Evolutionary conservation across 2,888 invertebrate species (phyloP), one percentile per base, ranked within the genome.

Genomic region (Apotomis capreana): DNA sequence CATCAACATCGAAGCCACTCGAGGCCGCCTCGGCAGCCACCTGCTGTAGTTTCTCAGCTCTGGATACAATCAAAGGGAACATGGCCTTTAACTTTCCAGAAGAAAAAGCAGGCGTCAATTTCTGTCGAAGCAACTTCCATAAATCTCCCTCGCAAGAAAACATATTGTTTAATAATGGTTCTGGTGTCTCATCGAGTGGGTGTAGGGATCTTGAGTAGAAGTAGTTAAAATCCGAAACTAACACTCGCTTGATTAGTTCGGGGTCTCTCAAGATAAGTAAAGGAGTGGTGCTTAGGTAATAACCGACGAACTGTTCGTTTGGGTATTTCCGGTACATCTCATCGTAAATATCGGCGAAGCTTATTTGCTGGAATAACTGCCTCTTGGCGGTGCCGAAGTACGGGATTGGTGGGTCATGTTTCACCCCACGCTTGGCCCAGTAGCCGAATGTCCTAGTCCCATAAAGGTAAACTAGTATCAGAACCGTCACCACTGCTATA

Each of bases 61-160:
- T 10, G 74, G 58, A 68, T 3, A 58, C 60, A n/a, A 76, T 61
- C 62, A 77, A 64, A 4, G 76, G 76, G 49, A 77, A 77, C 77
- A 77, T 77, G 13, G 60, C 74, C 52, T 74, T 76, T 3, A 76
- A 70, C 52, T 77, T 77, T 3, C 76, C 75, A 9, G 70, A 64
- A 3, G 75, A 70, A 57, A 77, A 77, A 0, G 49, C 49, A 0
- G 49, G 49, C 9, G 49, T 49, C 49, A 49, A 10, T 9, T 9
- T 49, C 10, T 49, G 49, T 10, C 49, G 6, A 6, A 49, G 49
- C 49, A 49, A 9, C 10, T 49, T 49, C 49, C 49, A 57, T 13
- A 57, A 36, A 13, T 57, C 57, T 15, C 57, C 57, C 6, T 57
- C 57, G 13, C 15, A 36, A 57, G 26, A 15, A 36, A 57, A 57